Conservation (phyloP, 2,797 vertebrate species). For the Holocentrus rufus region DNA sequence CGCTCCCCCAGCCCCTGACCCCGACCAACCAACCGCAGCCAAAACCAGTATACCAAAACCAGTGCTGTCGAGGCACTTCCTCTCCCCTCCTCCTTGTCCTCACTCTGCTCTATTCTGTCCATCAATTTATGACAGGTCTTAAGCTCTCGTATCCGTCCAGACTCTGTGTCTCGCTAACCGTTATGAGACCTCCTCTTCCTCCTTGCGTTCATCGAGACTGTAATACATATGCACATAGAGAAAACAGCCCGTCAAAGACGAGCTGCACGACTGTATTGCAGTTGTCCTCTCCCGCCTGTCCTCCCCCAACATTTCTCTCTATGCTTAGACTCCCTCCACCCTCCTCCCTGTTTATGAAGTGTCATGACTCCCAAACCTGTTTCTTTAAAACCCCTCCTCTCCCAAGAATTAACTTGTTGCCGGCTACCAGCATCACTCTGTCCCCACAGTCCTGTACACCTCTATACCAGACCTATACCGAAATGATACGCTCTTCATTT, state of each 20-base stretch:
- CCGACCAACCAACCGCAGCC: conserved; percentile 71
- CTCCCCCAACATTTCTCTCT: conserved; percentile 18
- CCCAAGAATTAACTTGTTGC: conserved; percentile 26
- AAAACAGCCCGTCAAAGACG: conserved; percentile 14
- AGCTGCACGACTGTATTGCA: conserved; percentile 28
- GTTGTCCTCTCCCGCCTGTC: conserved; percentile 9
- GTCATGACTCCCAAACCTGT: conserved; percentile 22
- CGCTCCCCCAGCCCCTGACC: background rate
- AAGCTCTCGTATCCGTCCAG: conserved; percentile 75
- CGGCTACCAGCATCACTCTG: conserved; percentile 53
- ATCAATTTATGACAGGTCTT: conserved; percentile 31
- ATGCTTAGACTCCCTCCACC: conserved; percentile 10
- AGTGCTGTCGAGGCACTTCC: conserved; percentile 71
- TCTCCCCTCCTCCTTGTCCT: conserved; percentile 23
- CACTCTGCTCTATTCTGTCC: conserved; percentile 42
- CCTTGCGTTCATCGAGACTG: conserved; percentile 28
- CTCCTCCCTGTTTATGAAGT: conserved; percentile 10
- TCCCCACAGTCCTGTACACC: conserved; percentile 3
- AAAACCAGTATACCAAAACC: conserved; percentile 83
- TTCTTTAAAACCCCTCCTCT: background rate
- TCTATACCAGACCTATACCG: conserved; percentile 16
- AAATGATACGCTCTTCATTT: conserved; percentile 25
- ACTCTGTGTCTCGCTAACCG: conserved; percentile 46
- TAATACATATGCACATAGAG: conserved; percentile 40
- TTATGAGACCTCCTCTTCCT: conserved; percentile 17